phyloP scores from a whole-genome alignment of 2,797 vertebrate species.

The Lepilemur ruficaudatus region DNA sequence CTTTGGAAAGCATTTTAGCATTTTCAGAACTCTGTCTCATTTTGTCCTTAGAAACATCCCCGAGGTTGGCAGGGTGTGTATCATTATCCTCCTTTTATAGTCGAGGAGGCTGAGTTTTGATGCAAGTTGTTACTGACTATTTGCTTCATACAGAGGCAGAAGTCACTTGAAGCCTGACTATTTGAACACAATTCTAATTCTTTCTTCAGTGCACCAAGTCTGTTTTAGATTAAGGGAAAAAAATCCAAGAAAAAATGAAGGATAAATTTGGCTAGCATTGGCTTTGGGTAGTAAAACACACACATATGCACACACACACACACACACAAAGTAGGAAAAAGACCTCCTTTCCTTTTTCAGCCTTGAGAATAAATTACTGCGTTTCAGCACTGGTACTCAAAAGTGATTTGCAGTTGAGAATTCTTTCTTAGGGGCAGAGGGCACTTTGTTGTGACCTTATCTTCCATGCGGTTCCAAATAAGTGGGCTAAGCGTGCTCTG shows the following conservation, averaged over 20 bases:
- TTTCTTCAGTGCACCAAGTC: neutral
- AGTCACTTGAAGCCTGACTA: neutral
- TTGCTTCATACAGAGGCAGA: conserved; percentile 9
- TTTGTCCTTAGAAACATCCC: neutral
- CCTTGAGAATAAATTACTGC: neutral
- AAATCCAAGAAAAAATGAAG: neutral
- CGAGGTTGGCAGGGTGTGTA: neutral
- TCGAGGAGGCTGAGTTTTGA: neutral
- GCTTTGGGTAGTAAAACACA: neutral
- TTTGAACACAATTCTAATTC: neutral
- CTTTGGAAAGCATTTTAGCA: neutral
- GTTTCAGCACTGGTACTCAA: conserved; percentile 30
- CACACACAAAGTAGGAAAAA: neutral
- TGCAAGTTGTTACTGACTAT: conserved; percentile 27
- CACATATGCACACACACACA: neutral
- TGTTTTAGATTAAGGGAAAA: conserved; percentile 26
- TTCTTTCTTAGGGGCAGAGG: conserved; percentile 34
- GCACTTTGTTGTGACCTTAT: conserved; percentile 13
- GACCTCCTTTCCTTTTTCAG: neutral
- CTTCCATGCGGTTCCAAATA: conserved; percentile 17
- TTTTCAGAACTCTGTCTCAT: neutral
- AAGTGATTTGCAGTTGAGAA: conserved; percentile 45
- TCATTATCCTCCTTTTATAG: neutral
- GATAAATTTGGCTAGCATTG: conserved; percentile 11
- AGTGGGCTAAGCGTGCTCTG: neutral